Evolutionary conservation across 37 sponge, comb jelly and placozoan genomes (phyloP).

Genomic region (Chondrosia reniformis): DNA sequence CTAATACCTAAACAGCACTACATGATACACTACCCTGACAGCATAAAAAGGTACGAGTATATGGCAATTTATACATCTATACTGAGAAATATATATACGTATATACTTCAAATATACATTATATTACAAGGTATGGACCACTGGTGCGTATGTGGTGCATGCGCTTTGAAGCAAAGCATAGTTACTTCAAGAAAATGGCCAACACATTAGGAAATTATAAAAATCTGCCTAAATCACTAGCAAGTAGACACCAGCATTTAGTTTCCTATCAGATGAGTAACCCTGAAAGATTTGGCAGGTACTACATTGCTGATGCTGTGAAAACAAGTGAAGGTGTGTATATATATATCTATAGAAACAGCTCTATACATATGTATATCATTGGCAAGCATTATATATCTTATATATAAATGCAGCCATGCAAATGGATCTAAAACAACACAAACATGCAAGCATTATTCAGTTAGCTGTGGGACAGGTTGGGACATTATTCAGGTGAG

Average conservation of each 20-base stretch:
- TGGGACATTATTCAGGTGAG: not conserved
- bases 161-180: slow-evolving; percentile 64
- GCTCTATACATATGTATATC: not conserved
- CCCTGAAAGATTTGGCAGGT: not conserved
- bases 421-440: too few species aligned
- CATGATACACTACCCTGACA: slow-evolving; percentile 52
- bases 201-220: slow-evolving; percentile 19
- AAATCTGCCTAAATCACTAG: slow-evolving; percentile 48
- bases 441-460: too few species aligned
- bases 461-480: too few species aligned
- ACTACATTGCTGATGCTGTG: not conserved
- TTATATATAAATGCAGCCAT: too few species aligned
- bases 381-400: too few species aligned
- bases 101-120: not conserved
- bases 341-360: not conserved
- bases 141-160: slow-evolving; percentile 54
- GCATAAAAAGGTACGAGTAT: slow-evolving; percentile 19
- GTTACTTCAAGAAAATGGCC: slow-evolving; percentile 36
- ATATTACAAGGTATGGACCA: slow-evolving; percentile 48
- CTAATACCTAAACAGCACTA: slow-evolving; percentile 59
- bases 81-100: not conserved
- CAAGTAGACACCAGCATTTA: slow-evolving; percentile 34
- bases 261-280: slow-evolving; percentile 36
- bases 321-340: not conserved
- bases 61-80: not conserved